Percentiles rank a stretch among this genome's conserved stretches.
Conservation (phyloP, 1,140 invertebrate genomes). For the Eupeodes corollae region DNA sequence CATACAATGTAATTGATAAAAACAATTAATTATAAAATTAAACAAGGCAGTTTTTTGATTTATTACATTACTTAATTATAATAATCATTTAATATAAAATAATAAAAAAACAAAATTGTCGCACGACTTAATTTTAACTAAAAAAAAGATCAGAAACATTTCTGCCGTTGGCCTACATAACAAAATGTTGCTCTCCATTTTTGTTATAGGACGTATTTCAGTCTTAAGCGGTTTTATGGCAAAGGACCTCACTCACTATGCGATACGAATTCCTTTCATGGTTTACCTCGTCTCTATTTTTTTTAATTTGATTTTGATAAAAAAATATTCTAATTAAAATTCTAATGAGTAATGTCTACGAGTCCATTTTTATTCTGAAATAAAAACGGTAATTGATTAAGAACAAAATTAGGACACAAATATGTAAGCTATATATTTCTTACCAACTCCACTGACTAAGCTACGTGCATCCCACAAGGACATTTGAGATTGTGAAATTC, state of each 20-base stretch:
- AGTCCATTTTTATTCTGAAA: conserved; percentile 20
- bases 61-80: background rate
- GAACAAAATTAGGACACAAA: background rate
- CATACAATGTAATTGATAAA: too few species aligned
- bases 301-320: too few species aligned
- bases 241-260: background rate
- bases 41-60: background rate
- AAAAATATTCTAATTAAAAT: too few species aligned
- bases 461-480: conserved; percentile 36
- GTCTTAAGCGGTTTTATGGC: conserved; percentile 1
- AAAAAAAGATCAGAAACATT: background rate
- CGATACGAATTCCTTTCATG: background rate
- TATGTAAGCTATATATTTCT: background rate
- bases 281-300: too few species aligned
- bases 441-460: conserved; percentile 35
- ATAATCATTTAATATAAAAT: background rate
- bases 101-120: background rate
- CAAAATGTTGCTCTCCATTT: background rate
- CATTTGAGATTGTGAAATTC: conserved; percentile 32
- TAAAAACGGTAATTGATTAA: background rate
- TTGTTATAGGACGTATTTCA: background rate
- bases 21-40: too few species aligned
- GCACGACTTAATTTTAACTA: too few species aligned
- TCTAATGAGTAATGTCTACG: background rate
- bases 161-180: background rate